Conservation (phyloP, 2,888 invertebrate genomes). For the Aphidius colemani region DNA sequence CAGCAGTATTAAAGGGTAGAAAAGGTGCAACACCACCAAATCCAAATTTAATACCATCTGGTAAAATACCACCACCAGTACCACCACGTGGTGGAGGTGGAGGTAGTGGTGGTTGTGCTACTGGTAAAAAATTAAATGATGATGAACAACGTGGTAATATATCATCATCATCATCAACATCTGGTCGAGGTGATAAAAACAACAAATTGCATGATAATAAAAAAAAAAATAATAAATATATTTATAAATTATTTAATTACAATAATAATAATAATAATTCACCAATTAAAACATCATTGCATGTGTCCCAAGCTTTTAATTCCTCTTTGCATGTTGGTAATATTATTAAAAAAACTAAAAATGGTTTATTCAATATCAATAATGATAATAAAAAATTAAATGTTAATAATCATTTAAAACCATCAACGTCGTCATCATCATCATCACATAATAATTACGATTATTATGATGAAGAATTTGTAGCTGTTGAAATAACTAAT, state of each 20-base stretch:
- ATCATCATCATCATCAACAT: constrained; percentile 42
- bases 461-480: constrained; percentile 51
- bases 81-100: constrained; percentile 72
- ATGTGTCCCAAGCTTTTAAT: constrained; percentile 37
- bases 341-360: neutral
- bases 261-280: constrained; percentile 24
- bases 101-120: constrained; percentile 15
- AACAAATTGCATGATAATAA: constrained; percentile 34
- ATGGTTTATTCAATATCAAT: neutral
- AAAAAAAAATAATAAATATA: neutral
- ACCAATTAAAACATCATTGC: constrained; percentile 41
- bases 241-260: no score
- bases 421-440: neutral
- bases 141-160: constrained; percentile 44
- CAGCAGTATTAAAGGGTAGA: constrained; percentile 75
- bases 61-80: constrained; percentile 84
- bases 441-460: constrained; percentile 15
- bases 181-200: constrained; percentile 54
- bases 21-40: constrained; percentile 61
- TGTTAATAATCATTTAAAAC: no score
- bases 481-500: constrained; percentile 48
- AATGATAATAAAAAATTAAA: neutral
- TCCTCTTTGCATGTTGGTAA: constrained; percentile 11
- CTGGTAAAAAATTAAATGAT: constrained; percentile 38
- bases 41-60: constrained; percentile 64